Evolutionary conservation across 2,113 vertebrate genomes (phyloP), one percentile per base, ranked within the genome.

Genomic region (Nerophis ophidion): DNA sequence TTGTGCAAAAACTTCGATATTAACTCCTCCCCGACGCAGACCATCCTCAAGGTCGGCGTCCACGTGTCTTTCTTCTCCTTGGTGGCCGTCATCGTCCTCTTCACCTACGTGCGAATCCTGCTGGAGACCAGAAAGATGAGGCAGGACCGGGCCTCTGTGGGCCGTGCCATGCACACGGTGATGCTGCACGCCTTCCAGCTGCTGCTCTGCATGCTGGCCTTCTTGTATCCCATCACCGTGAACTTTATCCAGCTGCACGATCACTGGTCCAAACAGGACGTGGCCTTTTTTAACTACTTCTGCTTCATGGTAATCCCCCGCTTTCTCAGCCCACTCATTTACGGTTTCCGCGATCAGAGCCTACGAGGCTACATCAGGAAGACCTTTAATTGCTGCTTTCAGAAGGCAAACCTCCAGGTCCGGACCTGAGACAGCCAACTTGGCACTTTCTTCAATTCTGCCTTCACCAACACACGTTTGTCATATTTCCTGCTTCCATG

Each of bases 241-340:
- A 59, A 0, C 50, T 60, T 89, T 6, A 62, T 34, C 1, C 47
- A 74, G n/a, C 0, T 73, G 0, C 51, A 75, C 4, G 35, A 40
- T 1, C 56, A 60, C 0, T 87, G 82, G 84, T 19, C 38, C 33
- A 13, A n/a, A 38, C 33, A n/a, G 7, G 33, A 56, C 48, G 10
- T 89, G 0, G 0, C 70, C 46, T 91, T 76, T 74, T 76, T 89
- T 34, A 78, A 76, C 65, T 91, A 55, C 57, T 86, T 90, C 60
- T 81, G 79, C 45, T 89, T 91, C 50, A 48, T 88, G 2, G 60
- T 91, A 2, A 50, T 87, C 26, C 89, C 89, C 0, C 87, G 86
- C 15, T 83, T 88, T 19, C 87, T 90, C 61, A 90, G 87, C 59
- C 89, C 90, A 0, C 83, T 91, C 54, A 89, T 91, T 58, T 91